phyloP scores from a whole-genome alignment of 2,888 invertebrate species.

The Tiphia femorata region DNA sequence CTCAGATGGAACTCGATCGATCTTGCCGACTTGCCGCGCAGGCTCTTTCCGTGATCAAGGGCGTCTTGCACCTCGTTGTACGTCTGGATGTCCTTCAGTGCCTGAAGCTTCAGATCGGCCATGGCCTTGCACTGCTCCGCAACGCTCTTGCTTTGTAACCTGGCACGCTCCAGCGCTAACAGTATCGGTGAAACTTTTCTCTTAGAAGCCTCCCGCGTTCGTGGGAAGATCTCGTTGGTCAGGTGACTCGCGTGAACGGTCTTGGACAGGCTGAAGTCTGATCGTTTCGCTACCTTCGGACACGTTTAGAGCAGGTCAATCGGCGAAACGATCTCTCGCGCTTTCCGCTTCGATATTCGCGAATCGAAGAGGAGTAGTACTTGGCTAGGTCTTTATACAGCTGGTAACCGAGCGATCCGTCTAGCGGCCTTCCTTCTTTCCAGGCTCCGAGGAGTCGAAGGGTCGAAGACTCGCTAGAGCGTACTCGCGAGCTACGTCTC shows the following conservation, averaged over 20 bases:
- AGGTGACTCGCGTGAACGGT: constrained; percentile 76
- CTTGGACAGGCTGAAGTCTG: constrained; percentile 75
- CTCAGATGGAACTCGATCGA: constrained; percentile 74
- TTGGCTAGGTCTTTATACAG: no score
- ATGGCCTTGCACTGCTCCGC: constrained; percentile 40
- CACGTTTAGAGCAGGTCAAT: constrained; percentile 10
- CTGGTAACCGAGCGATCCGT: no score
- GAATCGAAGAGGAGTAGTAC: no score
- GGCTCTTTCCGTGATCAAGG: constrained; percentile 66
- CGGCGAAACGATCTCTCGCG: not conserved
- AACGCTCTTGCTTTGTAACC: constrained; percentile 1
- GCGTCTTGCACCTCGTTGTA: constrained; percentile 52
- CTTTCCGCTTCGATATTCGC: no score
- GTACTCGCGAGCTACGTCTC: no score
- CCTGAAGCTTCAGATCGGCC: constrained; percentile 51
- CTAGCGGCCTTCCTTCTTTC: no score
- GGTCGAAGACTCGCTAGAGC: no score
- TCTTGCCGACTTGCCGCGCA: constrained; percentile 82
- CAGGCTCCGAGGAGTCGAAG: no score
- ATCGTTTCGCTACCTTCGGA: constrained; percentile 71
- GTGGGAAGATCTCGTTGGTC: constrained; percentile 74
- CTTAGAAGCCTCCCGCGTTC: constrained; percentile 12
- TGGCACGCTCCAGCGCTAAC: constrained; percentile 14
- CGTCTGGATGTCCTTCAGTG: constrained; percentile 55
- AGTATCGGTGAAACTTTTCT: constrained; percentile 12